Conservation (phyloP, 2,113 vertebrate species). For the Pandion haliaetus region DNA sequence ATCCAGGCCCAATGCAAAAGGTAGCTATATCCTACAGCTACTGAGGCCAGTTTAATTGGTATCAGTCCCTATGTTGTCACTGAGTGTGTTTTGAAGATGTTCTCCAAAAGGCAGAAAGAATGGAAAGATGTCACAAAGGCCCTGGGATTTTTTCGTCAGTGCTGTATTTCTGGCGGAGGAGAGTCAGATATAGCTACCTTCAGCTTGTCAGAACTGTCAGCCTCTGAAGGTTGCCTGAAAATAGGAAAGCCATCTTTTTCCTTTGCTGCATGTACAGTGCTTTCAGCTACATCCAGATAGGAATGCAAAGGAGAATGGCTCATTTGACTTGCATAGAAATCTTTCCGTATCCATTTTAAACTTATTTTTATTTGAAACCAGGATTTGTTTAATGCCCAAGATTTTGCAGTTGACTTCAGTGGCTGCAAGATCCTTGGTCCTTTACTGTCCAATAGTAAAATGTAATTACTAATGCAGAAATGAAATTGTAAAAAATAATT, state of each 20-base stretch:
- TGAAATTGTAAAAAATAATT: background rate
- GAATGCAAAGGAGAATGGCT: background rate
- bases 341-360: background rate
- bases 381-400: background rate
- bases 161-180: background rate
- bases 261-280: background rate
- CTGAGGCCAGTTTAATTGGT: background rate
- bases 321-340: background rate
- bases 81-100: background rate
- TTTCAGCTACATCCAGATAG: background rate
- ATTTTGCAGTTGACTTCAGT: background rate
- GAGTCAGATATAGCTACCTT: background rate
- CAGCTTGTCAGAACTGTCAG: background rate
- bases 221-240: background rate
- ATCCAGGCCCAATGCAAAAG: background rate
- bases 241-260: background rate
- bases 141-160: background rate
- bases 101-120: background rate
- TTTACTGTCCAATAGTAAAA: background rate
- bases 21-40: background rate
- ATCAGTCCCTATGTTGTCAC: background rate
- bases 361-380: background rate
- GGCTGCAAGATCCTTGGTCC: background rate
- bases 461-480: background rate
- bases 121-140: background rate